Conservation (phyloP, 2,797 vertebrate species). For the Labeo calbasu region DNA sequence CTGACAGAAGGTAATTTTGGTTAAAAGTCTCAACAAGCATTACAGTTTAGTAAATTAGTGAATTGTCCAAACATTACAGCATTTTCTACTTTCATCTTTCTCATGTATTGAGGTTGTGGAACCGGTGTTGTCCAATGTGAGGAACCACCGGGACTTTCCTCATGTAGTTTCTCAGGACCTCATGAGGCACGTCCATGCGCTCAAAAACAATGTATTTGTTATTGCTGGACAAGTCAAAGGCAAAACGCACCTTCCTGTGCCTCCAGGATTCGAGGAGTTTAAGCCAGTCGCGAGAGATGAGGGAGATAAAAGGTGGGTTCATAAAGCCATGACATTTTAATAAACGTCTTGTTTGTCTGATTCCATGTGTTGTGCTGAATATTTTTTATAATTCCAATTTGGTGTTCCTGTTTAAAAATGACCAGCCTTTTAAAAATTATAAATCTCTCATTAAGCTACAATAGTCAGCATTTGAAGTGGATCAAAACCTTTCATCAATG, state of each 20-base stretch:
- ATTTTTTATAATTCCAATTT: background rate
- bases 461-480: no score
- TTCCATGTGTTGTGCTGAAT: background rate
- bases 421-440: background rate
- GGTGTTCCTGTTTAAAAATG: background rate
- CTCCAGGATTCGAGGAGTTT: slow-evolving; percentile 76
- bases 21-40: background rate
- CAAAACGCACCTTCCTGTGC: slow-evolving; percentile 87
- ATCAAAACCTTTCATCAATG: no score
- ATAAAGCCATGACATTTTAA: background rate
- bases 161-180: slow-evolving; percentile 85
- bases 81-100: slow-evolving; percentile 67
- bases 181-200: slow-evolving; percentile 75
- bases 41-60: background rate
- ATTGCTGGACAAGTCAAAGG: slow-evolving; percentile 84
- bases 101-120: slow-evolving; percentile 79
- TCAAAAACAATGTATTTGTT: slow-evolving; percentile 79
- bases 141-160: slow-evolving; percentile 86
- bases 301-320: slow-evolving; percentile 75
- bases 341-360: background rate
- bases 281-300: slow-evolving; percentile 72
- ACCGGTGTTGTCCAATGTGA: slow-evolving; percentile 83
- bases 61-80: background rate
- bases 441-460: background rate
- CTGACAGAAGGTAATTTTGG: background rate